Evolutionary conservation across 2,113 vertebrate species (phyloP).

Genomic region (Platysternon megacephalum): DNA sequence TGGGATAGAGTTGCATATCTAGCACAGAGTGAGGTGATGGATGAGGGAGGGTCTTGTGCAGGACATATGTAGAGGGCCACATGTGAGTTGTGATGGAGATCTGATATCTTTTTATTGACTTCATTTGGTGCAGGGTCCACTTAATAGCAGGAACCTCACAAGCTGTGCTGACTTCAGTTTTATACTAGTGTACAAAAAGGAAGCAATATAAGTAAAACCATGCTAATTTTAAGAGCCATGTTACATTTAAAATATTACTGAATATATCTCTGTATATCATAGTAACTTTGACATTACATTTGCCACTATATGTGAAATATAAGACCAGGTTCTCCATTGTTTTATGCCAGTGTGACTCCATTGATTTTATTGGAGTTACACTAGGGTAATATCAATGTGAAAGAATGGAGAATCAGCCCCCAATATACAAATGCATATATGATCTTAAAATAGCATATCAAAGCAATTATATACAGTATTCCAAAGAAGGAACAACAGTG

Average conservation of each 20-base stretch:
- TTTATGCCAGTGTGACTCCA: neutral
- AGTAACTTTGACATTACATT: neutral
- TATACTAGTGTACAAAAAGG: neutral
- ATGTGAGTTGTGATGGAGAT: neutral
- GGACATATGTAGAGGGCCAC: neutral
- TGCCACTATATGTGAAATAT: rapidly evolving
- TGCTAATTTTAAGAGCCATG: neutral
- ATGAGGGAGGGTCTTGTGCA: neutral
- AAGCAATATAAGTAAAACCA: neutral
- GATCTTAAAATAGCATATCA: neutral
- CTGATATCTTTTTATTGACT: neutral
- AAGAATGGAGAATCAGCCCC: neutral
- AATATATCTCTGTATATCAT: neutral
- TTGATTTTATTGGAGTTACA: neutral
- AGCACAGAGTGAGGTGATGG: neutral
- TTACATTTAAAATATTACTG: neutral
- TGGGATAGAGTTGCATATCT: neutral
- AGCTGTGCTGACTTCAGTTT: neutral
- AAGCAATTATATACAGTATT: neutral
- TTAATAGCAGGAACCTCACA: neutral
- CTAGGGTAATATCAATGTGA: neutral
- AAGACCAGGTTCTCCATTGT: neutral
- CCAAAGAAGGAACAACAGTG: rapidly evolving
- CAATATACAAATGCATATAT: neutral
- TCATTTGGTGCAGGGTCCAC: neutral